These are phyloP conservation scores for Myotis daubentonii DNA, from an alignment of 2,797 vertebrate species.

Conservation along the genomic window DNA sequence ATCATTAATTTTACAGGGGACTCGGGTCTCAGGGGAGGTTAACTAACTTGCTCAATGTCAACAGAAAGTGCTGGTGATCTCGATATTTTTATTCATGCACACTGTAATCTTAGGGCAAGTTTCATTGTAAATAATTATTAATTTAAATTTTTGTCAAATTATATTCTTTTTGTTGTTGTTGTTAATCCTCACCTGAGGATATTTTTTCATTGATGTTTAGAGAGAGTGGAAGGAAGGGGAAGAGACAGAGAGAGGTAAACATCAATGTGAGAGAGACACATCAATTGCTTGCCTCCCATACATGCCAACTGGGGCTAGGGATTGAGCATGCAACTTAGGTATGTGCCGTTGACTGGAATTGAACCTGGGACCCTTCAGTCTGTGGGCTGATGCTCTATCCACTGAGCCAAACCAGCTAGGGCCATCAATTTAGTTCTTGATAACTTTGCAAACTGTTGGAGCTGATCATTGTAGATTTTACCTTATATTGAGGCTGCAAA, in stretches of 20 bases:
- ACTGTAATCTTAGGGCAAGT: not conserved
- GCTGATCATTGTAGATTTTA: not conserved
- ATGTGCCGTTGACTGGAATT: too few relatives aligned
- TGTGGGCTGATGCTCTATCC: too few relatives aligned
- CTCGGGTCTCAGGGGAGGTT: not conserved
- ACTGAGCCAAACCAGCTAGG: too few relatives aligned
- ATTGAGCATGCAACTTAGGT: too few relatives aligned
- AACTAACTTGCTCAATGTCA: not conserved
- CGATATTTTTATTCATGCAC: not conserved
- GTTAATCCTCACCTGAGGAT: too few relatives aligned
- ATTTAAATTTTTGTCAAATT: constrained; percentile 37
- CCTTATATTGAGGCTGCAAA: not conserved
- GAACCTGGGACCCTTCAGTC: too few relatives aligned
- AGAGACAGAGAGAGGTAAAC: too few relatives aligned
- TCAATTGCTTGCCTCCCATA: too few relatives aligned
- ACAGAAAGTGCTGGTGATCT: not conserved
- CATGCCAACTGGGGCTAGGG: too few relatives aligned
- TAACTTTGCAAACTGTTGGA: not conserved
- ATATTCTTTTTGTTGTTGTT: not conserved
- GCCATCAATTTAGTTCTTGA: not conserved
- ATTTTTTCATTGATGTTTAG: too few relatives aligned
- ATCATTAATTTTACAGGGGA: not conserved
- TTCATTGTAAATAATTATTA: not conserved
- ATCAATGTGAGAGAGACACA: too few relatives aligned
- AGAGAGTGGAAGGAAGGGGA: too few relatives aligned